Evolutionary conservation across 2,113 vertebrate genomes (phyloP).

Genomic region (Grammomys dolichurus): DNA sequence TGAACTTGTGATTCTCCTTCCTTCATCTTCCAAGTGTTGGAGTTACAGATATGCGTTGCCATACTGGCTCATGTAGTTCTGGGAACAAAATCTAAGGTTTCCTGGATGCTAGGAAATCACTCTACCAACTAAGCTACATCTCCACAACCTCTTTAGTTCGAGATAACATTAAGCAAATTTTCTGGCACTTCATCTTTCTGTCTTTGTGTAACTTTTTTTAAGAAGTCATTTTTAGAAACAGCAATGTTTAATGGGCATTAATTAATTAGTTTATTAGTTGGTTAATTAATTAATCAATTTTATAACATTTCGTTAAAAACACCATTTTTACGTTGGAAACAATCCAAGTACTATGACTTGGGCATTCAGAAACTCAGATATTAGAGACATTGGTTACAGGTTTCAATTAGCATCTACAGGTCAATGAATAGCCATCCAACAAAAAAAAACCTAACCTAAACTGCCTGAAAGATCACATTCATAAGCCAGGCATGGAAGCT

Average conservation of each 20-base stretch:
- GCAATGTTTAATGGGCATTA: constrained; percentile 4
- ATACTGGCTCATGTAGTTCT: neutral
- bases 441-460: neutral
- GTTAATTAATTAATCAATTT: neutral
- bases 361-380: neutral
- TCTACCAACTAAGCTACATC: neutral
- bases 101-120: neutral
- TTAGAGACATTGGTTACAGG: neutral
- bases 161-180: constrained; percentile 26
- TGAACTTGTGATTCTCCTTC: neutral
- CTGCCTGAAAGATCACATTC: neutral
- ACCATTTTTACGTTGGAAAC: constrained; percentile 16
- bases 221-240: constrained; percentile 41
- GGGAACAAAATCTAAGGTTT: neutral
- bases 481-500: too few species aligned
- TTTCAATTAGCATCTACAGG: neutral
- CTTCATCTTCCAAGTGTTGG: neutral
- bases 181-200: constrained; percentile 17
- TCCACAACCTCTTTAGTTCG: neutral
- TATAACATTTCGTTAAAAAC: neutral
- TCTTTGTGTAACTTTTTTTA: neutral
- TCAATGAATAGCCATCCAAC: neutral
- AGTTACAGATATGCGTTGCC: neutral
- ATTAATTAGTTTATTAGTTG: constrained; percentile 7
- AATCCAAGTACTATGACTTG: neutral